Evolutionary conservation across 1,140 invertebrate genomes (phyloP).

Genomic region (Nephila pilipes): DNA sequence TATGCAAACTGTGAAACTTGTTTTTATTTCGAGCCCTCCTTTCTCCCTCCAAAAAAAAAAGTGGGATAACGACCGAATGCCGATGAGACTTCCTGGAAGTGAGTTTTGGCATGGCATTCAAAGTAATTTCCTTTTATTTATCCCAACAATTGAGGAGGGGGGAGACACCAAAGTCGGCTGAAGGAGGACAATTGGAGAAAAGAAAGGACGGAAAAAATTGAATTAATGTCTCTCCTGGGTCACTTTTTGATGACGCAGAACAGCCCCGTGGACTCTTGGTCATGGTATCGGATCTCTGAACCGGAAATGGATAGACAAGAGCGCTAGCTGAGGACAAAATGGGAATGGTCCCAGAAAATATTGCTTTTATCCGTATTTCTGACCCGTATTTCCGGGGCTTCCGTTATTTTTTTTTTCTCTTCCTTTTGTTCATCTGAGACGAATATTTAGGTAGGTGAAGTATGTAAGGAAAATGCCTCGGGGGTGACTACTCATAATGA

Average conservation of each 20-base stretch:
- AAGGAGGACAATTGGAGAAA: conserved; percentile 39
- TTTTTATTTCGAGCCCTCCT: background rate
- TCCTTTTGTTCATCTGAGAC: background rate
- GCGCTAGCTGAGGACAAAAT: background rate
- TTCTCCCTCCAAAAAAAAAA: background rate
- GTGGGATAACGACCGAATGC: conserved; percentile 7
- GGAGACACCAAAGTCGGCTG: background rate
- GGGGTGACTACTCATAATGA: background rate
- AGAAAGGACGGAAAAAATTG: conserved; percentile 50
- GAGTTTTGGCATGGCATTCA: conserved; percentile 38
- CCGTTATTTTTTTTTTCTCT: background rate
- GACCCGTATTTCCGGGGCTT: conserved; percentile 30
- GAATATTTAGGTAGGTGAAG: background rate
- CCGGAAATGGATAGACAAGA: conserved; percentile 42
- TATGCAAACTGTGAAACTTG: conserved; percentile 3
- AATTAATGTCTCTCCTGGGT: conserved; percentile 63
- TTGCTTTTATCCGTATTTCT: conserved; percentile 33
- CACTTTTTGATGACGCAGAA: conserved; percentile 57
- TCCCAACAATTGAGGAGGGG: conserved; percentile 37
- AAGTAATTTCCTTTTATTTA: conserved; percentile 55
- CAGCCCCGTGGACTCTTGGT: conserved; percentile 30
- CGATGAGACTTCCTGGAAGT: background rate
- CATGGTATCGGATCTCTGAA: conserved; percentile 42
- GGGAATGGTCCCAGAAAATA: conserved; percentile 47
- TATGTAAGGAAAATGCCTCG: background rate